A percentile compares a stretch with the other conserved stretches of the same genome.
Conservation (phyloP, 2,113 vertebrate genomes). For the Centropus bengalensis region DNA sequence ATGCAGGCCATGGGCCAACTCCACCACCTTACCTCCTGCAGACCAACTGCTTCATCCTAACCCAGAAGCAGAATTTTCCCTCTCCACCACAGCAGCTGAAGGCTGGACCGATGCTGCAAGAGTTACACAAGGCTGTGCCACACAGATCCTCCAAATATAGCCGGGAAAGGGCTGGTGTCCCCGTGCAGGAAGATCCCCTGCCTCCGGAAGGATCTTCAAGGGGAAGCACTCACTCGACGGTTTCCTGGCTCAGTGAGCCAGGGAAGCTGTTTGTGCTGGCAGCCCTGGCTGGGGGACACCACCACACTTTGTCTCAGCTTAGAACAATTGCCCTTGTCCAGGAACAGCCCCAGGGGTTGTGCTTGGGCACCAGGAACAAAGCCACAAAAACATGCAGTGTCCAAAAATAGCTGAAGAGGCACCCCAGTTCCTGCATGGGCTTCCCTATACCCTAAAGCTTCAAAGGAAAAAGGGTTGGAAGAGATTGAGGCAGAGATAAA, state of each 20-base stretch:
- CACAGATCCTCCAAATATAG: neutral
- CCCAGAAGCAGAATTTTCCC: fast-evolving
- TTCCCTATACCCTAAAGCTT: neutral
- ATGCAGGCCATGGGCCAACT: neutral
- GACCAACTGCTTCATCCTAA: neutral
- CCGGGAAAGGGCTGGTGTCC: neutral
- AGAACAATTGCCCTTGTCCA: neutral
- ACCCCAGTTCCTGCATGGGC: neutral
- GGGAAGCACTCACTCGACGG: neutral
- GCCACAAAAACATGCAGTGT: fast-evolving
- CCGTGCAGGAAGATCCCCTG: neutral
- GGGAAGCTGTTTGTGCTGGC: neutral
- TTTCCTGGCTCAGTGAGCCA: neutral
- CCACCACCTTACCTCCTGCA: neutral
- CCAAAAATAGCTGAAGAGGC: neutral
- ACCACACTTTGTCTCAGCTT: neutral
- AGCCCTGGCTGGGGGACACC: neutral
- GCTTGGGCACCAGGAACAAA: neutral
- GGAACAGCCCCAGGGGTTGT: neutral
- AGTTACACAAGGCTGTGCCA: neutral
- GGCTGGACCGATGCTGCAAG: neutral
- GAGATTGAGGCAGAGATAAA: neutral
- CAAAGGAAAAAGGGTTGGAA: neutral
- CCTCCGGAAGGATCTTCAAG: neutral
- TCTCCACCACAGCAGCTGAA: neutral